phyloP scores from a whole-genome alignment of 2,797 vertebrate genomes.

The Diglossa cyanea region DNA sequence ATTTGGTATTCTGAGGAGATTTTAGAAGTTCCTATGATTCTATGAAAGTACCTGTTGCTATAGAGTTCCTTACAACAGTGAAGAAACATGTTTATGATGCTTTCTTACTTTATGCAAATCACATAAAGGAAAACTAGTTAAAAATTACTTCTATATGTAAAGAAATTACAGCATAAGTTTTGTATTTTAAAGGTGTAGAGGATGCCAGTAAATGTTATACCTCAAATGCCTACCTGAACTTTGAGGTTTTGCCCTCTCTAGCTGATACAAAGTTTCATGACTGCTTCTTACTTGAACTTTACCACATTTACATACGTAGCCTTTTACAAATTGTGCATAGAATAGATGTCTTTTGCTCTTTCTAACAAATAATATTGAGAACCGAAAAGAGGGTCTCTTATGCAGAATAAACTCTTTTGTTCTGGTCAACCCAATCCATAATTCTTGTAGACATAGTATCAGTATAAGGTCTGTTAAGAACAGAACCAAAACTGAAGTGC shows the following conservation, averaged over 20 bases:
- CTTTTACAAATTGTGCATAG: neutral
- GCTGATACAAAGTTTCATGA: neutral
- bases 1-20: neutral
- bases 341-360: neutral
- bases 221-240: neutral
- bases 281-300: neutral
- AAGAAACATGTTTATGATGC: neutral
- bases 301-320: neutral
- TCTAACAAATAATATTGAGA: neutral
- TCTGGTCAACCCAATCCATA: neutral
- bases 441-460: neutral
- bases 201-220: neutral
- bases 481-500: neutral
- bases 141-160: neutral
- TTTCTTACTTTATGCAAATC: neutral
- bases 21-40: neutral
- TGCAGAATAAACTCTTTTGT: neutral
- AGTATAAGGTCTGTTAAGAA: neutral
- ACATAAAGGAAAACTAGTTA: neutral
- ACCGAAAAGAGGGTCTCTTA: neutral
- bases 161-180: neutral
- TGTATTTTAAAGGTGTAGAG: neutral
- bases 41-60: neutral
- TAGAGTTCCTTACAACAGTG: neutral
- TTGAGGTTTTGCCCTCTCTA: neutral